Base-by-base conservation (phyloP, 30 jellyfish, hydroid and myxozoan genomes). In the Hydractinia symbiolongicarpus region DNA sequence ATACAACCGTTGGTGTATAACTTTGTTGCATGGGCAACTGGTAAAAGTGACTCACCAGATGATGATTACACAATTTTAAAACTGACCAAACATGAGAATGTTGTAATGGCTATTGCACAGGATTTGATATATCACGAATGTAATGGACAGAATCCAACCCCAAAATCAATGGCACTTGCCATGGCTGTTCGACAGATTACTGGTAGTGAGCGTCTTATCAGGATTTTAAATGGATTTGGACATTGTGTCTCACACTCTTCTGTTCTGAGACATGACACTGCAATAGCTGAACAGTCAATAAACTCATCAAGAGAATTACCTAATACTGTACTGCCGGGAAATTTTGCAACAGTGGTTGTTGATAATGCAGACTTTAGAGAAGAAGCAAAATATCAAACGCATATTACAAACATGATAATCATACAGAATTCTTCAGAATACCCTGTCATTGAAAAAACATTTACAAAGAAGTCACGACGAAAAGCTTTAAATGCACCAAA, bases 321-420 rank as follows among this genome's bases (percentile, higher is more conserved):
- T 14, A 61, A 74, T 19, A 64, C 21, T 17, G 55, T 71, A n/a
- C 16, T 30, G 78, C 73, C 50, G 11, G 81, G 79, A 11, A 54
- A 9, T 8, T 61, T 76, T 67, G 58, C 92, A 50, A 14, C 58
- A 57, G 82, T 84, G 44, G 93, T 76, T 50, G 73, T 67, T 71
- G 86, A 60, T 72, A 67, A 85, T 49, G 68, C 77, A 70, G 94
- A 85, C 62, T 85, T 85, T 62, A 57, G 67, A 56, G 94, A 85
- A 78, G 94, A 85, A 85, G 49, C 94, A 52, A 79, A 84, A 44
- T 81, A 81, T 44, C 66, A 79, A 16, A 86, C 95, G 20, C 89
- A 86, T 77, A 66, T 79, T 72, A 86, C 89, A 10, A 73, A 72
- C 79, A 82, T 86, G 78, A 85, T 85, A 55, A 58, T 60, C 71